Evolutionary conservation across 2,113 vertebrate genomes (phyloP).

Genomic region (Cynopterus brachyotis): DNA sequence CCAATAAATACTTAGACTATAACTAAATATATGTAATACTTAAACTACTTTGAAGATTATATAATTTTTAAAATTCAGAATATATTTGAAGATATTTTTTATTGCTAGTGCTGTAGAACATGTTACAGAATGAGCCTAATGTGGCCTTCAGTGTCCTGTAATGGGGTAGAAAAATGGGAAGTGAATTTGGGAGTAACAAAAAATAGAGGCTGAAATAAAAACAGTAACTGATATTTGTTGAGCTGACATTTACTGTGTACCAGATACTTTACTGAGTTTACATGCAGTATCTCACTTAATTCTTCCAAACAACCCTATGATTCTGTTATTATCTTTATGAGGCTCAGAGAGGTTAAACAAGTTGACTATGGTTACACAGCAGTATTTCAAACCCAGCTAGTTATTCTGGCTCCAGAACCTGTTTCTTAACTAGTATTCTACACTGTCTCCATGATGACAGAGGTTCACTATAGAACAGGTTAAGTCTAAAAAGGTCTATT

Average conservation of each 20-base stretch:
- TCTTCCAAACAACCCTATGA: slow-evolving; percentile 21
- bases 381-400: slow-evolving; percentile 34
- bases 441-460: neutral
- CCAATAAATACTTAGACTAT: slow-evolving; percentile 25
- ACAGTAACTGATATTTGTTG: neutral
- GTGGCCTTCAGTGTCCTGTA: neutral
- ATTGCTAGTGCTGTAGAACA: neutral
- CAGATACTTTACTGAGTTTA: slow-evolving; percentile 23
- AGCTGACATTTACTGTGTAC: neutral
- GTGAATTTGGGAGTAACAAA: slow-evolving; percentile 22
- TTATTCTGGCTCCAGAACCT: slow-evolving; percentile 25
- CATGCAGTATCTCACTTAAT: neutral
- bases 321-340: slow-evolving; percentile 15
- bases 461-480: neutral
- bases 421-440: slow-evolving; percentile 18
- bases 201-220: slow-evolving; percentile 7
- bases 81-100: slow-evolving; percentile 32
- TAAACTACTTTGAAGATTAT: slow-evolving; percentile 49
- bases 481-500: neutral
- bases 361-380: neutral
- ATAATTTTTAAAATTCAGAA: slow-evolving; percentile 47
- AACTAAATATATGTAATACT: neutral
- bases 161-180: neutral
- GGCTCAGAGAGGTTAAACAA: slow-evolving; percentile 15
- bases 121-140: slow-evolving; percentile 37